A percentile compares a stretch with the other conserved stretches of the same genome.
Evolutionary conservation across 2,888 invertebrate genomes (phyloP).

Genomic region (Drosophila phalerata): DNA sequence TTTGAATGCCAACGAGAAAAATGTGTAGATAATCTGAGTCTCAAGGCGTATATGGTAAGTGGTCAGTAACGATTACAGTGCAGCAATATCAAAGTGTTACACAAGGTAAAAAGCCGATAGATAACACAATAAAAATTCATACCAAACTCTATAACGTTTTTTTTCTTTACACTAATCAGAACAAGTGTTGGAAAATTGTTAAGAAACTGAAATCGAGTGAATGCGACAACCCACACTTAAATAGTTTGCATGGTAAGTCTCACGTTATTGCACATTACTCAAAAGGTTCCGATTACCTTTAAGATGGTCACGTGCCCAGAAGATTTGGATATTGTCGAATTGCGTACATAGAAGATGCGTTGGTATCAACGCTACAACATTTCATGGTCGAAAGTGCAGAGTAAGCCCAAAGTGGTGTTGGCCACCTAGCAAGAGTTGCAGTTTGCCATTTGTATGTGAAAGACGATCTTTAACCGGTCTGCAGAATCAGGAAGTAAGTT

Average conservation of each 20-base stretch:
- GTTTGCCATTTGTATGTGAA: conserved; percentile 21
- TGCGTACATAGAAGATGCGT: not conserved
- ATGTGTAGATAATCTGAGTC: conserved; percentile 11
- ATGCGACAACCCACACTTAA: not conserved
- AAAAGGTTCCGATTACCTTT: not conserved
- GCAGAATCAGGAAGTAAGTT: conserved; percentile 79
- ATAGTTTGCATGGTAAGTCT: not conserved
- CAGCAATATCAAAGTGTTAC: conserved; percentile 65
- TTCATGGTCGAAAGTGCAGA: conserved; percentile 8
- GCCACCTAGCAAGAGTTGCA: conserved; percentile 1
- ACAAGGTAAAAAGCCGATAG: conserved; percentile 61
- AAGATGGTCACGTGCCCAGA: conserved; percentile 12
- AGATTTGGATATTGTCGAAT: conserved; percentile 2
- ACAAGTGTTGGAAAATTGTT: not conserved
- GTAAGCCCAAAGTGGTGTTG: not conserved
- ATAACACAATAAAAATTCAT: conserved; percentile 10
- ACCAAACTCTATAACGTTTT: not conserved
- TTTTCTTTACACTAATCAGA: not conserved
- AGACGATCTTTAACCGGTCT: conserved; percentile 35
- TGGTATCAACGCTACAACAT: conserved; percentile 6
- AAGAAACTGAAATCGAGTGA: not conserved
- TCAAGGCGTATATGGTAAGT: conserved; percentile 10
- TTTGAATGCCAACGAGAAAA: not conserved
- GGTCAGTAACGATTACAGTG: conserved; percentile 12
- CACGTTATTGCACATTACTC: not conserved